Evolutionary conservation across 2,888 invertebrate genomes (phyloP), one percentile per base, ranked within the genome.

Genomic region (Baccha elongata): DNA sequence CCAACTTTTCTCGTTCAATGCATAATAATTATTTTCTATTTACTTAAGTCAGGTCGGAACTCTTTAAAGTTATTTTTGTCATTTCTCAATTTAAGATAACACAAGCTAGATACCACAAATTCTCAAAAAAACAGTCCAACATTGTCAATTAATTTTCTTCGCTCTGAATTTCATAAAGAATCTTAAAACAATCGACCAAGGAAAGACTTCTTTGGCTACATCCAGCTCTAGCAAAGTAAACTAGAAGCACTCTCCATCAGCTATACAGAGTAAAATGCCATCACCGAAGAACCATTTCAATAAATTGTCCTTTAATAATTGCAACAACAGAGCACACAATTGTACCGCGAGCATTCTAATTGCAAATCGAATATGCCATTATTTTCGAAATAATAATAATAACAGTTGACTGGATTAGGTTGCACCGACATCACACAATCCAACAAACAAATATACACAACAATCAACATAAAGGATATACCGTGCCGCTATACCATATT

Each of bases 281-380:
- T 74, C 52, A 48, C 37, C 52, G 32, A 29, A 50, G 60, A 21
- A 64, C 81, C 76, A 72, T 83, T 72, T 72, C 83, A 83, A 83
- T 83, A 83, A 83, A 83, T 83, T 78, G 72, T 83, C 78, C 76
- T 78, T 83, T 83, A 72, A 78, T 83, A 83, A 83, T 83, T 83
- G 78, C 78, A 55, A 67, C 48, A 80, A 73, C 65, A 71, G 65
- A 44, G 60, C 60, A 60, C 37, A 40, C 67, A 78, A 83, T 72
- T 83, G 83, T 78, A 68, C 78, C 50, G 67, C 19, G 76, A 58
- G 58, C 83, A 68, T 83, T 78, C 83, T 83, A 83, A 83, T 83
- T 83, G 83, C 83, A 78, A 83, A 68, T 83, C 83, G 83, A 83
- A 83, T 73, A 83, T 78, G 78, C 72, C 83, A 78, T 78, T 83